Evolutionary conservation across 2,888 invertebrate species (phyloP), one percentile per base, ranked within the genome.

Genomic region (Sphecodes monilicornis): DNA sequence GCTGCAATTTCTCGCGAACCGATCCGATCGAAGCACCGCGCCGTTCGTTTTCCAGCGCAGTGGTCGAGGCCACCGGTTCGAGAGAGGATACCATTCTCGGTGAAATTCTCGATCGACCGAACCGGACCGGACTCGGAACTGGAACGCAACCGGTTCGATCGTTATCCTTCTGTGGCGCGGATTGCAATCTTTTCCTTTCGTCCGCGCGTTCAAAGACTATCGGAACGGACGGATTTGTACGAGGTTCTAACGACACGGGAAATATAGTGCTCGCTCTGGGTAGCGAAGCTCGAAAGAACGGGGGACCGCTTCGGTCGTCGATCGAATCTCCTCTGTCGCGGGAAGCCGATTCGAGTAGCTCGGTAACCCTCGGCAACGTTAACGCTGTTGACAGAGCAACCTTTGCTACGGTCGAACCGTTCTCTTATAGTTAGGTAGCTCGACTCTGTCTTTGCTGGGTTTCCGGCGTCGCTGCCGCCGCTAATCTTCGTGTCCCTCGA

Each of bases 1-100:
- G 86, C 87, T 85, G 76, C 82, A 80, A 86, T 89, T 84, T 87
- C 82, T 66, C 64, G 64, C 46, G 83, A 76, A 78, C 76, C 64
- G 36, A n/a, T 26, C 68, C 73, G 50, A 60, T 77, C 77, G 66
- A 32, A 22, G 82, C 73, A 18, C 32, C 22, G 57, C 57, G 57
- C 22, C 16, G 22, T 36, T 39, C 69, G 57, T 54, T 74, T 60
- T 54, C 78, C 66, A 26, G 11, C 26, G 50, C 46, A 36, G 16
- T 26, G 50, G 39, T 18, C 26, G 41, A 68, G 13, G 66, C 22
- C 36, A 22, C 57, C 13, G 11, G 26, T 13, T 26, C 60, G 16
- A 60, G 60, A 43, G 43, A 60, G 29, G 13, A 57, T 26, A 5
- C 36, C 36, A 54, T 76, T 46, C 64, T 39, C 73, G 36, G 16